Evolutionary conservation across 2,113 vertebrate genomes (phyloP).

Genomic region (Kryptolebias marmoratus): DNA sequence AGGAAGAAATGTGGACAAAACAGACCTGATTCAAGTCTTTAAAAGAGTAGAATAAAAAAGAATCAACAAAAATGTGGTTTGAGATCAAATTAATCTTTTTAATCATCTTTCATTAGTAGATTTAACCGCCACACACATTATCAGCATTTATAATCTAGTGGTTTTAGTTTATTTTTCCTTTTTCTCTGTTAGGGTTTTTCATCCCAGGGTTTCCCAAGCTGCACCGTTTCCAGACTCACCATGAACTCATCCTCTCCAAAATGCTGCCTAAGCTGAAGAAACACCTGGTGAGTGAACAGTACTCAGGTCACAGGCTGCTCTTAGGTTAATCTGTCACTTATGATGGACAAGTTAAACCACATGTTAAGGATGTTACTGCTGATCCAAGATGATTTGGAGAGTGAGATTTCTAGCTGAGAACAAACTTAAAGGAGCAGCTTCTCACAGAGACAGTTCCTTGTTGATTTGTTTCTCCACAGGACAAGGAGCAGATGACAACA

Average conservation of each 20-base stretch:
- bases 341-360: neutral
- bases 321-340: neutral
- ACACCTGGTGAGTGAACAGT: constrained; percentile 80
- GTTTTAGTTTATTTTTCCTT: constrained; percentile 1
- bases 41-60: no score
- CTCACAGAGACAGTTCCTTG: constrained; percentile 8
- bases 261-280: constrained; percentile 92
- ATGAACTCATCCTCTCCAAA: constrained; percentile 90
- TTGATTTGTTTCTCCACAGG: constrained; percentile 71
- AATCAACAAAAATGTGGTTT: no score
- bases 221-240: constrained; percentile 89
- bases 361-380: neutral
- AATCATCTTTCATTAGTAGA: constrained; percentile 10
- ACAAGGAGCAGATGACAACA: constrained; percentile 92
- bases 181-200: constrained; percentile 82
- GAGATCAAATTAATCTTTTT: no score
- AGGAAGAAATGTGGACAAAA: neutral
- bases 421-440: neutral
- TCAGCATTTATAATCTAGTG: constrained; percentile 4
- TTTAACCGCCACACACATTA: neutral
- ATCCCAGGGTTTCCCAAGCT: constrained; percentile 94
- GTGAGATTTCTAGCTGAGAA: constrained; percentile 10
- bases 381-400: neutral
- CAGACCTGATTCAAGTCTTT: constrained; percentile 8
- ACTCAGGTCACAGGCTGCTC: neutral